Percentiles rank a stretch among this genome's conserved stretches.
Conservation (phyloP, 2,797 vertebrate species). For the Balearica regulorum region DNA sequence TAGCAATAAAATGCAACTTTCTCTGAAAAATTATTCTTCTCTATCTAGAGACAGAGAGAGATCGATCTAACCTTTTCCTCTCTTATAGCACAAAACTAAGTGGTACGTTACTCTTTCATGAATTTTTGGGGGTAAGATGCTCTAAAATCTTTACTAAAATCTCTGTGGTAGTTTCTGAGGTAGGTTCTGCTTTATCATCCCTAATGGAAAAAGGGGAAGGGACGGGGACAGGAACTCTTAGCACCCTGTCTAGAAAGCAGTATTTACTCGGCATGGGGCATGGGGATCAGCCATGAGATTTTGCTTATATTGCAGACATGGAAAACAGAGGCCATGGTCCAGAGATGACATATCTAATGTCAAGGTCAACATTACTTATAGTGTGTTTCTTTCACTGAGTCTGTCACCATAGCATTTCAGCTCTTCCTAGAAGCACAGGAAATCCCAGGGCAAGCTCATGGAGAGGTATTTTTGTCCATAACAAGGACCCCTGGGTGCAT, state of each 20-base stretch:
- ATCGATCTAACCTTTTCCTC: background rate
- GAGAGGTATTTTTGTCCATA: background rate
- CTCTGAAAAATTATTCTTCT: background rate
- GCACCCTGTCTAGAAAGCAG: background rate
- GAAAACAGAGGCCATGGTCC: background rate
- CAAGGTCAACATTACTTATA: background rate
- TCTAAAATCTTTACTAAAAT: background rate
- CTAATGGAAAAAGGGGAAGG: background rate
- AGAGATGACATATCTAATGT: background rate
- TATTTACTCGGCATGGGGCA: background rate
- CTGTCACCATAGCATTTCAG: background rate
- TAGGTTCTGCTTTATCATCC: background rate
- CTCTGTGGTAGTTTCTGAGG: background rate
- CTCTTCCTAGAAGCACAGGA: background rate
- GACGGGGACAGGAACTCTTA: background rate
- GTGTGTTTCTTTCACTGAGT: background rate
- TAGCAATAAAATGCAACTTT: background rate
- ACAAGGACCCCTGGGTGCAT: background rate
- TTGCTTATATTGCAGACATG: background rate
- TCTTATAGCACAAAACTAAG: background rate
- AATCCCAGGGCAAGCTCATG: background rate
- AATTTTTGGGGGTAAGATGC: too few relatives aligned
- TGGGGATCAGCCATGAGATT: background rate
- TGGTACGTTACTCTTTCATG: background rate
- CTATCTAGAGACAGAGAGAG: background rate